Percentiles rank a stretch among this genome's conserved stretches.
Evolutionary conservation across 2,113 vertebrate species (phyloP).

Genomic region (Rattus norvegicus): DNA sequence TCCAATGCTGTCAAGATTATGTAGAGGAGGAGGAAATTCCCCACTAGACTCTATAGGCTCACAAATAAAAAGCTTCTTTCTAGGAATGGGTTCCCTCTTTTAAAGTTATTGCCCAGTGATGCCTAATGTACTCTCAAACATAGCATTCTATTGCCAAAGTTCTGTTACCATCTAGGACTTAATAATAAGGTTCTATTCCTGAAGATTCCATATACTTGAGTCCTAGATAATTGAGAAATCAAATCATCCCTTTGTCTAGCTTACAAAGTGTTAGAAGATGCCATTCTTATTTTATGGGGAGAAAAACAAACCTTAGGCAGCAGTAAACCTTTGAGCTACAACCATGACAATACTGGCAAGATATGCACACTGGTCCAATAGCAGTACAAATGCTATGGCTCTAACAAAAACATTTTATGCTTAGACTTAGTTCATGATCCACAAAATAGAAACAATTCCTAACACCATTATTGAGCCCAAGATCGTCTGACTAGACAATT

Average conservation of each 20-base stretch:
- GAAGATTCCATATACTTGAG: background rate
- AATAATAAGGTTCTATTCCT: background rate
- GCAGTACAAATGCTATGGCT: background rate
- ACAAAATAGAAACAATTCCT: background rate
- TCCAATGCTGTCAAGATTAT: too few species aligned
- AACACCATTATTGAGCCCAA: background rate
- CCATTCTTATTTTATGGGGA: background rate
- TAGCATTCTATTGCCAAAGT: background rate
- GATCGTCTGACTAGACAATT: background rate
- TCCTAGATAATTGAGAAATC: background rate
- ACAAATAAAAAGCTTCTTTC: background rate
- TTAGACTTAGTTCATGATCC: background rate
- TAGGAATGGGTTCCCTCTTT: background rate
- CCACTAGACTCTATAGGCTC: background rate
- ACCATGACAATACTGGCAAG: background rate
- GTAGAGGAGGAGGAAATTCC: too few species aligned
- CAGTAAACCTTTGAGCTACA: background rate
- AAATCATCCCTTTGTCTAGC: background rate
- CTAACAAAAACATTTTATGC: background rate
- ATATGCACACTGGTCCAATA: background rate
- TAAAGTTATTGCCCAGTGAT: background rate
- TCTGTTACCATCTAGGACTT: background rate
- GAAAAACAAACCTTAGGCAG: background rate
- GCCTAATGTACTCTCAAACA: too few species aligned
- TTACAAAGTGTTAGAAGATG: background rate